Evolutionary conservation across 2,113 vertebrate species (phyloP).

Genomic region (Sinosuthora webbiana): DNA sequence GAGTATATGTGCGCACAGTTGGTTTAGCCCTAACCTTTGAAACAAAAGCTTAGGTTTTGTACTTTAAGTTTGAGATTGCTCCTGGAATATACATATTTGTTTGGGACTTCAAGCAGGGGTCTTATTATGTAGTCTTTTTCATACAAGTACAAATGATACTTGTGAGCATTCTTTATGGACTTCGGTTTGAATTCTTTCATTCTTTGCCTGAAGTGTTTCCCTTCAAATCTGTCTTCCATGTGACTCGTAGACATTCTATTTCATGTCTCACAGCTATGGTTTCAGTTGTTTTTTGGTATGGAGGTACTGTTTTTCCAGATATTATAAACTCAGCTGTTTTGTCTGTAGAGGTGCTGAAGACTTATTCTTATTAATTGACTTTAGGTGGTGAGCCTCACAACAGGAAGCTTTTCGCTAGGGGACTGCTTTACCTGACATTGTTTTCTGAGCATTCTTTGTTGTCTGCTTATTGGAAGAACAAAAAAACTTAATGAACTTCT

Average conservation of each 20-base stretch:
- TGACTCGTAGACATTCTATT: neutral
- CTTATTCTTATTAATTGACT: neutral
- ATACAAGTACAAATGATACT: neutral
- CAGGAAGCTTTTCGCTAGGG: neutral
- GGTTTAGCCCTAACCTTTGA: neutral
- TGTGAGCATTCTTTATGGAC: neutral
- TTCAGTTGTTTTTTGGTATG: neutral
- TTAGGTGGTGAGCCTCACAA: neutral
- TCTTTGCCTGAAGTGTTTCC: neutral
- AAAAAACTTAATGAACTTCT: neutral
- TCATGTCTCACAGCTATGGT: neutral
- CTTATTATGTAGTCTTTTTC: neutral
- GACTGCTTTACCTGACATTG: neutral
- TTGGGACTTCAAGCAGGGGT: neutral
- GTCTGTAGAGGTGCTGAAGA: neutral
- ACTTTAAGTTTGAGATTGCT: neutral
- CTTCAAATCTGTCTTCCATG: neutral
- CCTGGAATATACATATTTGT: neutral
- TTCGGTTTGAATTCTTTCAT: rapidly evolving
- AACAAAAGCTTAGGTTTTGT: neutral
- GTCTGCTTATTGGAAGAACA: neutral
- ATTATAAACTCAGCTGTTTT: neutral
- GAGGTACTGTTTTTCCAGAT: neutral
- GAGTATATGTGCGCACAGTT: neutral
- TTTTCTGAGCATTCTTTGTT: neutral